A percentile compares a stretch with the other conserved stretches of the same genome.
Evolutionary conservation across 2,797 vertebrate genomes (phyloP).

Genomic region (Pristis pectinata): DNA sequence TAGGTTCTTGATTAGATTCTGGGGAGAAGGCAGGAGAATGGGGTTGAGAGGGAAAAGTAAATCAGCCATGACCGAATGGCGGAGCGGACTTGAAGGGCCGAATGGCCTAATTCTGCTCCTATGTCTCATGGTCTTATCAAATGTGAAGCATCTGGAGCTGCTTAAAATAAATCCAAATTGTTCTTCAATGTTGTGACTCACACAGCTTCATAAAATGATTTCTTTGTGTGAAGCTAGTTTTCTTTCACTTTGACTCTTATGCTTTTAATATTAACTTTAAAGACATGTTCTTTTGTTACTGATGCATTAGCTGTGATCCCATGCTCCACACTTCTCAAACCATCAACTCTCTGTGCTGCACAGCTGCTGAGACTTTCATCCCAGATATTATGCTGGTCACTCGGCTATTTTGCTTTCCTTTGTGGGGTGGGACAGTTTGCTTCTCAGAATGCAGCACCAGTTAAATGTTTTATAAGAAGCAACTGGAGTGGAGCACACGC

Average conservation of each 20-base stretch:
- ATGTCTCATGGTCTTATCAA: neutral
- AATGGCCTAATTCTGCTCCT: no score
- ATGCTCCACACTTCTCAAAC: neutral
- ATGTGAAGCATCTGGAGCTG: neutral
- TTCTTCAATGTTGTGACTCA: neutral
- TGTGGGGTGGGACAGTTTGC: neutral
- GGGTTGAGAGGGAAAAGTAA: no score
- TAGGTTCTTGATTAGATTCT: no score
- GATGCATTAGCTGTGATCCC: neutral
- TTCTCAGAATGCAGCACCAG: neutral
- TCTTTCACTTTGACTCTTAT: neutral
- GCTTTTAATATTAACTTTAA: neutral
- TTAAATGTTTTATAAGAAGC: neutral
- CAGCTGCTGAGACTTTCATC: no score
- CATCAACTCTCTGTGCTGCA: neutral
- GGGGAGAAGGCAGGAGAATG: no score
- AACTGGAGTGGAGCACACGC: neutral
- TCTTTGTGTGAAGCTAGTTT: neutral
- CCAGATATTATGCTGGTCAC: neutral
- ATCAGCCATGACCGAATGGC: no score
- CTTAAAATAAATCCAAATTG: neutral
- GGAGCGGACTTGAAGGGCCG: no score
- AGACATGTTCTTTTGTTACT: neutral
- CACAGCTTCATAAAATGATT: neutral
- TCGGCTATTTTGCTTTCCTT: neutral